Evolutionary conservation across 1,140 invertebrate species (phyloP), one percentile per base, ranked within the genome.

Genomic region (Ceratina japonica): DNA sequence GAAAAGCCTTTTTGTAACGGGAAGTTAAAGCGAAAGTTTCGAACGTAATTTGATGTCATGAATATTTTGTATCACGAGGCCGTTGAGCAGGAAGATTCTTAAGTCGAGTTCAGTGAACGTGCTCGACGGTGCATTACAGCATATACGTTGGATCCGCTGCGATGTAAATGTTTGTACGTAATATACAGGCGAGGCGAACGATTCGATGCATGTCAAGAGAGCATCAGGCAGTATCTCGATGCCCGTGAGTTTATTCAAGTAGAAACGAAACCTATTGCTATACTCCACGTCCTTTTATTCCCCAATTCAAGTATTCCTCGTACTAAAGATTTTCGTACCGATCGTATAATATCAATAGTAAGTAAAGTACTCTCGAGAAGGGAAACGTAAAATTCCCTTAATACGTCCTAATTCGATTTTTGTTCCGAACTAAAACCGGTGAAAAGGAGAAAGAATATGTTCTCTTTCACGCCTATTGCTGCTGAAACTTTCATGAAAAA

Each of bases 121-220:
- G 16, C 15, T 71, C 69, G 8, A 27, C 16, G 20, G 56, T 49
- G 37, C 37, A 61, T 72, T 49, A 22, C 12, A n/a, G 37, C 22
- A 10, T 44, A 59, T n/a, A 16, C 16, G 54, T 56, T 18, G 16
- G 54, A 37, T 16, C 13, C 1, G n/a, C 2, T 18, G 2, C 24
- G 16, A 22, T 49, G 54, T 71, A 22, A 71, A 44, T 59, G 56
- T 59, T 59, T 59, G 37, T 59, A 59, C 31, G 15, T 31, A 37
- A 44, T 13, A 44, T 44, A 37, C 13, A 58, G 16, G 2, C 20
- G 16, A 49, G 15, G 22, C 16, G 37, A 49, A 49, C 59, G 20
- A 59, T 58, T 24, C 56, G 37, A 12, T 13, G 8, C 4, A 58
- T 5, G 56, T 44, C 31, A 22, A 58, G 54, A 12, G 2, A 12